These are phyloP conservation scores for Teinopalpus imperialis DNA, from an alignment of 2,888 invertebrate species.

Conservation along the genomic window DNA sequence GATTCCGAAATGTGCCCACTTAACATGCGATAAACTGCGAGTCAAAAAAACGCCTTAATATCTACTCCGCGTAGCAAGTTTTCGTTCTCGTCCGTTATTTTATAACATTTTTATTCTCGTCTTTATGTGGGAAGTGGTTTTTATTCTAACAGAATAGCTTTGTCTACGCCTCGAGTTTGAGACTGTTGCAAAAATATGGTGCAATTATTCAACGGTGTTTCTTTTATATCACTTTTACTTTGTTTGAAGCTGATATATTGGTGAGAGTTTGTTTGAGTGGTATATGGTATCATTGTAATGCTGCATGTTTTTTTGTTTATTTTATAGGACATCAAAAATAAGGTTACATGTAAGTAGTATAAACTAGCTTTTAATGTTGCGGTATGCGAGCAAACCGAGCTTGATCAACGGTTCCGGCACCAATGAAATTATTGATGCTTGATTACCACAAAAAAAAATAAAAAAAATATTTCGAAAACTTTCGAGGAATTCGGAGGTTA, in stretches of 20 bases:
- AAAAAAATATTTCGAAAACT: too few relatives aligned
- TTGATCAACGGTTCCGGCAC: too few relatives aligned
- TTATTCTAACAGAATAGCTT: conserved; percentile 56
- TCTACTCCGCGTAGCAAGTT: conserved; percentile 32
- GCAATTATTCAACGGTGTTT: conserved; percentile 27
- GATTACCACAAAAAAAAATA: too few relatives aligned
- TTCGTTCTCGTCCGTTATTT: conserved; percentile 48
- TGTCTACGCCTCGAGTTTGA: conserved; percentile 33
- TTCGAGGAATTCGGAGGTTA: too few relatives aligned
- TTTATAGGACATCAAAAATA: too few relatives aligned
- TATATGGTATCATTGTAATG: not conserved
- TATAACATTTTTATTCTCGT: conserved; percentile 57
- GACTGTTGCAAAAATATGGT: conserved; percentile 30
- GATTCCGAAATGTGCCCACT: conserved; percentile 11
- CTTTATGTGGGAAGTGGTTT: conserved; percentile 43
- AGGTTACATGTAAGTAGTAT: too few relatives aligned
- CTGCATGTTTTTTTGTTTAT: too few relatives aligned
- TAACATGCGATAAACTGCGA: conserved; percentile 9
- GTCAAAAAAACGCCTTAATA: conserved; percentile 37
- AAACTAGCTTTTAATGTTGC: too few relatives aligned
- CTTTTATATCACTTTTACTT: conserved; percentile 22
- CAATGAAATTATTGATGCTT: too few relatives aligned
- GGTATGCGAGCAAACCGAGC: too few relatives aligned
- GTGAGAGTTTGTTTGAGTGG: not conserved
- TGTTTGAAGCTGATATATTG: conserved; percentile 15